Percentiles rank a stretch among this genome's conserved stretches.
These are phyloP conservation scores for Bothrops jararaca DNA, from an alignment of 2,113 vertebrate species.

Conservation along the genomic window DNA sequence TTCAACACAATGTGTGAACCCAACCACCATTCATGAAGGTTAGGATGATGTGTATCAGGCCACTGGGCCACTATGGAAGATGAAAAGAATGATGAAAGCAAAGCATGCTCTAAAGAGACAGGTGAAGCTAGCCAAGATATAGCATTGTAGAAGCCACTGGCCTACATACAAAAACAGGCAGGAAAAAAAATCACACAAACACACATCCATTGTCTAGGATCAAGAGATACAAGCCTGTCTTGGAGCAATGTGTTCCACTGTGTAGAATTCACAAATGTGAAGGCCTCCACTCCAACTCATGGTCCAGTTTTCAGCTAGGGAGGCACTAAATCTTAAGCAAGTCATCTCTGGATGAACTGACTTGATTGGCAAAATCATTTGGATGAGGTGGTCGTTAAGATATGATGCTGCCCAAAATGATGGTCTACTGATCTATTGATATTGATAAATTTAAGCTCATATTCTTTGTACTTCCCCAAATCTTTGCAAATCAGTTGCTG, in stretches of 20 bases:
- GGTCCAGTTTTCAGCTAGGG: neutral
- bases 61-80: neutral
- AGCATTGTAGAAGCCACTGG: neutral
- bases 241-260: neutral
- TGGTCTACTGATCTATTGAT: neutral
- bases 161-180: neutral
- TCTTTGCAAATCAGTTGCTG: neutral
- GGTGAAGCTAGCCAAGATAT: neutral
- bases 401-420: neutral
- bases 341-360: neutral
- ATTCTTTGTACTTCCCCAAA: neutral
- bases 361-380: neutral
- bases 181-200: fast-evolving
- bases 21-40: neutral
- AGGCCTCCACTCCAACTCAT: neutral
- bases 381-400: neutral
- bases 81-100: neutral
- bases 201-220: neutral
- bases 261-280: neutral
- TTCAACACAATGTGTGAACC: neutral
- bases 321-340: neutral
- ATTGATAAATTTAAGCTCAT: neutral
- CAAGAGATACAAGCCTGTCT: neutral
- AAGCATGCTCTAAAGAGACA: neutral
- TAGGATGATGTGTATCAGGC: neutral